phyloP scores from a whole-genome alignment of 1,140 invertebrate species.

The Trichomalopsis sarcophagae region DNA sequence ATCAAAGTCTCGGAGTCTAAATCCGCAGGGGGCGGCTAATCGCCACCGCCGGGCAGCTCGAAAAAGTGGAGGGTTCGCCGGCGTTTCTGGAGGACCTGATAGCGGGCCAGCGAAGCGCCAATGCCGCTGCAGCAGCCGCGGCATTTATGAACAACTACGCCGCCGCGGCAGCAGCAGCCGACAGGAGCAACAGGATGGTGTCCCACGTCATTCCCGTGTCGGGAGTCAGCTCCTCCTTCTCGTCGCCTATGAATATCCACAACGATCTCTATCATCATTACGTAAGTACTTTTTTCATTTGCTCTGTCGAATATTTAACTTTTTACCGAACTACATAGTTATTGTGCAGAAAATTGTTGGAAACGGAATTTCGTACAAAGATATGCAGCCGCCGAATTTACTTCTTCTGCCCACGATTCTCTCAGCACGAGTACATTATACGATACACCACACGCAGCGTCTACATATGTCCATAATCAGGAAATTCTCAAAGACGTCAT shows the following conservation, averaged over 20 bases:
- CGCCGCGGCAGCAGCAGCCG: constrained; percentile 16
- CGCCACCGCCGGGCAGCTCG: not conserved
- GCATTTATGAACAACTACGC: constrained; percentile 67
- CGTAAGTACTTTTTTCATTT: constrained; percentile 16
- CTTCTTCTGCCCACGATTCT: not conserved
- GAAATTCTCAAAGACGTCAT: not conserved
- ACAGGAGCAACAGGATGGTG: constrained; percentile 61
- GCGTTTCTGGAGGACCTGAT: constrained; percentile 60
- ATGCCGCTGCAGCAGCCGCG: constrained; percentile 60
- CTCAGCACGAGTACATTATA: not conserved
- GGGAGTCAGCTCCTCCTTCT: constrained; percentile 60
- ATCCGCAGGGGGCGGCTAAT: not conserved
- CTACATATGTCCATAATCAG: not conserved
- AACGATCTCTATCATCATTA: constrained; percentile 49
- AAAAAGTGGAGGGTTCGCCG: constrained; percentile 61
- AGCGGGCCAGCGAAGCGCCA: constrained; percentile 55
- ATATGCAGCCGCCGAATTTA: not conserved
- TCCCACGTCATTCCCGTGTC: constrained; percentile 66
- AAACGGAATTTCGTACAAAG: too few relatives aligned
- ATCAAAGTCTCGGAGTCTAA: not conserved
- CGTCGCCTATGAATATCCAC: constrained; percentile 42
- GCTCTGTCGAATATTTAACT: not conserved
- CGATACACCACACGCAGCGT: not conserved
- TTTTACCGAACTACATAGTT: too few relatives aligned
- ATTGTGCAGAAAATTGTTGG: too few relatives aligned